Percentiles rank a stretch among this genome's conserved stretches.
Evolutionary conservation across 2,888 invertebrate genomes (phyloP).

Genomic region (Chrysina gloriosa): DNA sequence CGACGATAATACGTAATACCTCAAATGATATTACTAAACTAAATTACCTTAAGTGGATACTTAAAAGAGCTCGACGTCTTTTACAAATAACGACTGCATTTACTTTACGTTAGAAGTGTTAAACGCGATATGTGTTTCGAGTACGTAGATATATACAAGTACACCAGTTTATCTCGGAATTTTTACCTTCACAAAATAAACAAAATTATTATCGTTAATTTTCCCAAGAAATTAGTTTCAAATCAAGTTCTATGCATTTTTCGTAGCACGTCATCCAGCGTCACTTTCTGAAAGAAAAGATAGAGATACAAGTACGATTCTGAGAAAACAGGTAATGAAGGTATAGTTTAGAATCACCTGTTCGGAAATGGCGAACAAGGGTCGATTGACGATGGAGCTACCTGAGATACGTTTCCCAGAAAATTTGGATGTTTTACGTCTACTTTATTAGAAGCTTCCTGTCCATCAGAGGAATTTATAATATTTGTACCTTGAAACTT

Average conservation of each 20-base stretch:
- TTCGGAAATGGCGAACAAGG: slow-evolving; percentile 1
- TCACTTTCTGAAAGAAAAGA: background rate
- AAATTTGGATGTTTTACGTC: background rate
- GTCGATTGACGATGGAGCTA: background rate
- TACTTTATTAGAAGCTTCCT: background rate
- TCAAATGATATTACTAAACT: background rate
- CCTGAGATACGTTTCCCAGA: background rate
- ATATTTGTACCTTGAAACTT: too few species aligned
- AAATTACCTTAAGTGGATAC: slow-evolving; percentile 2
- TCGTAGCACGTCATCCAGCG: too few species aligned
- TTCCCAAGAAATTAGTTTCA: background rate
- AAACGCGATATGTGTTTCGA: too few species aligned
- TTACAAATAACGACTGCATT: background rate
- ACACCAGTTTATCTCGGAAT: background rate
- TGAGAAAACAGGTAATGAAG: background rate
- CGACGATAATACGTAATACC: background rate
- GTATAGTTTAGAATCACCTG: background rate
- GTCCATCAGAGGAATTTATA: too few species aligned
- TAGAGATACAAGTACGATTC: background rate
- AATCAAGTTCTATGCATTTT: too few species aligned
- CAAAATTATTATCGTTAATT: background rate
- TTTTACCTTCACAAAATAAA: background rate
- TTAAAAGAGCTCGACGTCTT: background rate
- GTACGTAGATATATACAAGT: too few species aligned
- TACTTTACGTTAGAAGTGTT: background rate